Conservation (phyloP, 2,797 vertebrate species). For the Falco peregrinus region DNA sequence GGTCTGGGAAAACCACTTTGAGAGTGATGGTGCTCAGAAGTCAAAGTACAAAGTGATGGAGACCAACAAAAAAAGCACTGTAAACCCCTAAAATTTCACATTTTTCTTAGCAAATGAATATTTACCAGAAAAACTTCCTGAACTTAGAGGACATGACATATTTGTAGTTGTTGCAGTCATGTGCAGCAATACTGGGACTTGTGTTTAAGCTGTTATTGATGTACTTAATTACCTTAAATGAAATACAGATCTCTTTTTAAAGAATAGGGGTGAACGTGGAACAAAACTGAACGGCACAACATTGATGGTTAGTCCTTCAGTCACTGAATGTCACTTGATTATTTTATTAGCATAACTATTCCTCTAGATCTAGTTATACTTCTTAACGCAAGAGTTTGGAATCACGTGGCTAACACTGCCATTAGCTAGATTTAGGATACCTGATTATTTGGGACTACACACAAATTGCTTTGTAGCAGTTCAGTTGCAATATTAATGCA, state of each 20-base stretch:
- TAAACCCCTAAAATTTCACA: background rate
- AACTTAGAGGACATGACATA: background rate
- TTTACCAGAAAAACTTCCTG: background rate
- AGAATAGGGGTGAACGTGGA: background rate
- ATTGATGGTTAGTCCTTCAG: background rate
- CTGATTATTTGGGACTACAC: slow-evolving; percentile 35
- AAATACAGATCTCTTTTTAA: background rate
- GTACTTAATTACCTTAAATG: background rate
- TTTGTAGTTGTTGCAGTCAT: background rate
- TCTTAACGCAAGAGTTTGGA: slow-evolving; percentile 28
- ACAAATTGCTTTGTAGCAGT: slow-evolving; percentile 5
- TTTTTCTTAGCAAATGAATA: background rate
- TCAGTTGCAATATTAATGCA: background rate
- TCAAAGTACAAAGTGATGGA: background rate
- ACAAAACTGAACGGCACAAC: background rate
- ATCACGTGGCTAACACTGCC: slow-evolving; percentile 32
- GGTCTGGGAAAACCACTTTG: background rate
- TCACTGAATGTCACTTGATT: background rate
- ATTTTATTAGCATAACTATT: slow-evolving; percentile 26
- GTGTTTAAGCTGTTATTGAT: background rate
- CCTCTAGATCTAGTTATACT: slow-evolving; percentile 1
- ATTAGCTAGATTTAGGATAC: slow-evolving; percentile 41
- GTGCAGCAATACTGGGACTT: background rate
- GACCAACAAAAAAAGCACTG: background rate
- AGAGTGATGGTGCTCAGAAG: background rate